phyloP scores from a whole-genome alignment of 2,113 vertebrate species.

The Pluvianellus socialis region DNA sequence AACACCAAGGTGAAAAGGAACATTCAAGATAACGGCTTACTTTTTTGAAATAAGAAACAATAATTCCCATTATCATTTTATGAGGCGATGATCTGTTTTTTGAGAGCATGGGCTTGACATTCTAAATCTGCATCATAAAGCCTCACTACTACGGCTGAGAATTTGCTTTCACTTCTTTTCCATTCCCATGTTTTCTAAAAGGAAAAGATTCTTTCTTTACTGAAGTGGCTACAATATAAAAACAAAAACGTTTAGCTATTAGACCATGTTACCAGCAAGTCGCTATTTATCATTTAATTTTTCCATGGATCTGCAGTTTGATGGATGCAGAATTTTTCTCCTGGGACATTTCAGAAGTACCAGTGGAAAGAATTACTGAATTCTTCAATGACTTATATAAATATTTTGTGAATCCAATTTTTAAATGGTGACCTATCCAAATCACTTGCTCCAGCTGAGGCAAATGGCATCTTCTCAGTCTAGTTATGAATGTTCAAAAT shows the following conservation, averaged over 20 bases:
- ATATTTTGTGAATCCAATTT: neutral
- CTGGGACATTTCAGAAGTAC: neutral
- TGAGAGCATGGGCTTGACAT: neutral
- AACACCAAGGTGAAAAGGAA: neutral
- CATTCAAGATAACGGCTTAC: neutral
- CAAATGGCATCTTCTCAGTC: neutral
- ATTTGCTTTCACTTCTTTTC: neutral
- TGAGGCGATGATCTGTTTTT: neutral
- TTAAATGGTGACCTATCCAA: neutral
- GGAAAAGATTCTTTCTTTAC: neutral
- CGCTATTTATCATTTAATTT: neutral
- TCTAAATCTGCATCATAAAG: constrained; percentile 6
- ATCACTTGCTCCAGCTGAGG: neutral
- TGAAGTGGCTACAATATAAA: neutral
- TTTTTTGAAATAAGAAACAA: neutral
- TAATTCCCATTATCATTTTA: neutral
- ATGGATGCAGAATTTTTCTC: neutral
- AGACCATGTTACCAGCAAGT: neutral
- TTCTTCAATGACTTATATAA: neutral
- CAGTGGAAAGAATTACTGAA: neutral
- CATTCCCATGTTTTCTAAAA: neutral
- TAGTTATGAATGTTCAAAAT: neutral
- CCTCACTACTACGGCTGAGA: neutral
- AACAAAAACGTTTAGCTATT: neutral
- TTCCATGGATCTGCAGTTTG: neutral